Conservation (phyloP, 2,888 invertebrate species). For the Drosophila tanythrix region DNA sequence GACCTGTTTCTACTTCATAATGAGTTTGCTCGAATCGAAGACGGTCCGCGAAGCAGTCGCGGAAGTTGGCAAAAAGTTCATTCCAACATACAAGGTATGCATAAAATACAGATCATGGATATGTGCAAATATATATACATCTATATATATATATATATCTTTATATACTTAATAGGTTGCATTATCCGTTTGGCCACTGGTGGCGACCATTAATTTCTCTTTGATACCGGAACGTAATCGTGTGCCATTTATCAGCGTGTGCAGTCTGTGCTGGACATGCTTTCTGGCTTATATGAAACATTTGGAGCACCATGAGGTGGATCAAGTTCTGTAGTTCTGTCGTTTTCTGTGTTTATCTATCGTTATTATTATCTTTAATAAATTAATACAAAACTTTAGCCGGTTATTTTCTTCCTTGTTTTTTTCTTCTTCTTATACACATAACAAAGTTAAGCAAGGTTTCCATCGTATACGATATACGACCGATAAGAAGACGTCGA, state of each 20-base stretch:
- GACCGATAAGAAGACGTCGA: neutral
- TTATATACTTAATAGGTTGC: conserved; percentile 86
- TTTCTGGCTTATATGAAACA: conserved; percentile 92
- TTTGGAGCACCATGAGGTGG: conserved; percentile 85
- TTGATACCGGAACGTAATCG: conserved; percentile 90
- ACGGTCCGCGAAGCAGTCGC: conserved; percentile 87
- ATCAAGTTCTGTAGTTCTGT: conserved; percentile 42
- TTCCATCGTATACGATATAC: neutral
- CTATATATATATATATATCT: neutral
- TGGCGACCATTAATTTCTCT: conserved; percentile 90
- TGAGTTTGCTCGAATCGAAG: conserved; percentile 90
- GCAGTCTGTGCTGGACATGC: conserved; percentile 91
- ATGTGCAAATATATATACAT: neutral
- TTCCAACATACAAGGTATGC: conserved; percentile 88
- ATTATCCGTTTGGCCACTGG: conserved; percentile 89
- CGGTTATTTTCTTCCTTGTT: neutral
- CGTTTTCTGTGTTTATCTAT: neutral
- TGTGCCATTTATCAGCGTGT: conserved; percentile 89
- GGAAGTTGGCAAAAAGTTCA: conserved; percentile 90
- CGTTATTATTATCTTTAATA: conserved; percentile 37
- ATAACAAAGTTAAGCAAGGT: conserved; percentile 2
- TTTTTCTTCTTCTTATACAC: neutral
- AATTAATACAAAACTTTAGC: conserved; percentile 7
- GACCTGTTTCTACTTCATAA: conserved; percentile 91
- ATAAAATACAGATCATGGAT: neutral